Base-by-base conservation (phyloP, 2,888 invertebrate genomes). In the Cancer borealis region DNA sequence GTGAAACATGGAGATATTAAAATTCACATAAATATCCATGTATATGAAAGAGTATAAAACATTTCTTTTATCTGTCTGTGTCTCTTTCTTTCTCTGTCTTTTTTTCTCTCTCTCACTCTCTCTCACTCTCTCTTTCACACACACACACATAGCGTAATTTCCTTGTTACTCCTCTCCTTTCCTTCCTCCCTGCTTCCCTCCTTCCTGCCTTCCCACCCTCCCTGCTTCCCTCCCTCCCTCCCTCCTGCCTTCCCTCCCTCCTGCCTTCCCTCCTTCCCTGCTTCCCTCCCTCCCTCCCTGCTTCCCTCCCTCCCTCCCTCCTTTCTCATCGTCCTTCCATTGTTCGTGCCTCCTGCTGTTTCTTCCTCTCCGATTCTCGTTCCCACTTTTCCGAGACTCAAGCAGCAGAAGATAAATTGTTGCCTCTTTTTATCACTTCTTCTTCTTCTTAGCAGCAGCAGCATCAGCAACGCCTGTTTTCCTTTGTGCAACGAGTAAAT, bases 61-160 rank as follows among this genome's bases (percentile, higher is more conserved):
- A 14, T 17, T 66, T 66, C n/a, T 66, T n/a, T 66, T 66, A n/a
- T 66, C 3, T n/a, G 4, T 66, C 60, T 66, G 0, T 66, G 0
- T 21, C 4, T 21, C 12, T 66, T 0, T 66, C 60, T 14, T 12
- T 66, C 66, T 66, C 79, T 79, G 30, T 79, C 79, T 79, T 26
- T 79, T 26, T 79, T 26, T 79, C 79, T 79, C 66, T 66, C 66
- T 66, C n/a, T n/a, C 73, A n/a, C n/a, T n/a, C n/a, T 73, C n/a
- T n/a, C n/a, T 73, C 73, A n/a, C 73, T 73, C 73, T 73, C 73
- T 73, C 73, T 73, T n/a, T 73, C n/a, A n/a, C 73, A n/a, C 73
- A n/a, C n/a, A n/a, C 73, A n/a, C n/a, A 8, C 73, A 21, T 73
- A n/a, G 26, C 21, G 21, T 73, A 26, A 73, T 73, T 73, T 21